Evolutionary conservation across 2,888 invertebrate genomes (phyloP).

Genomic region (Eumerus sabulonum): DNA sequence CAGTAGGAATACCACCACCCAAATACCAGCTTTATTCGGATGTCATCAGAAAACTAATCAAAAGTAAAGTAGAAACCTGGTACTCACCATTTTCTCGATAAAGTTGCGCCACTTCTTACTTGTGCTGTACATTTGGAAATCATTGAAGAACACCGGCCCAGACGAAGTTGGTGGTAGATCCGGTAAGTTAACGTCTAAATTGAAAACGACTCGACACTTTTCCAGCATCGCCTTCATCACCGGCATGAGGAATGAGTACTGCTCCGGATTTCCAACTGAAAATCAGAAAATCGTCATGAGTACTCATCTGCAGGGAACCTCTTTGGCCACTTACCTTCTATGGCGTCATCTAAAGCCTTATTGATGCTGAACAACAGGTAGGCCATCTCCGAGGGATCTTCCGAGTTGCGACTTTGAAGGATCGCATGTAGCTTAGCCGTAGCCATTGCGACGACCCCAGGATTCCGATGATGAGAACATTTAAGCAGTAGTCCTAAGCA

Average conservation of each 20-base stretch:
- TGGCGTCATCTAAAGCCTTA: slow-evolving; percentile 78
- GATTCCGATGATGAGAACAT: slow-evolving; percentile 79
- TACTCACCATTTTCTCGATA: slow-evolving; percentile 80
- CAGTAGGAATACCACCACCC: too few species aligned
- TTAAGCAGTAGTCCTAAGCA: slow-evolving; percentile 79
- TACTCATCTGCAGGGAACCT: too few species aligned
- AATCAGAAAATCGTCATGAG: not conserved
- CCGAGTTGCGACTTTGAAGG: slow-evolving; percentile 81
- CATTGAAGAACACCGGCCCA: slow-evolving; percentile 82
- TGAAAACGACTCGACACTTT: slow-evolving; percentile 78
- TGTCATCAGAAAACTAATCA: too few species aligned
- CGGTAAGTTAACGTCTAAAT: slow-evolving; percentile 77
- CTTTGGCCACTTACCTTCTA: slow-evolving; percentile 79
- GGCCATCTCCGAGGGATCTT: slow-evolving; percentile 81
- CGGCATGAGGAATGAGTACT: slow-evolving; percentile 82
- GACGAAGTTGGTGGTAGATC: slow-evolving; percentile 80
- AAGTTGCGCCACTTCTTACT: slow-evolving; percentile 81
- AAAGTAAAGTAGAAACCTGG: not conserved
- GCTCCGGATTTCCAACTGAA: slow-evolving; percentile 80
- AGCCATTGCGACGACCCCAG: slow-evolving; percentile 82
- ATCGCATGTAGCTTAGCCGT: slow-evolving; percentile 82
- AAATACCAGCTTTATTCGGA: too few species aligned
- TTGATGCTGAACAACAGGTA: slow-evolving; percentile 80
- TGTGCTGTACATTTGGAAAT: slow-evolving; percentile 81
- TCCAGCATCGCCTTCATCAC: slow-evolving; percentile 83